A percentile compares a stretch with the other conserved stretches of the same genome.
phyloP scores from a whole-genome alignment of 2,888 invertebrate species.

The Cheilosia pagana region DNA sequence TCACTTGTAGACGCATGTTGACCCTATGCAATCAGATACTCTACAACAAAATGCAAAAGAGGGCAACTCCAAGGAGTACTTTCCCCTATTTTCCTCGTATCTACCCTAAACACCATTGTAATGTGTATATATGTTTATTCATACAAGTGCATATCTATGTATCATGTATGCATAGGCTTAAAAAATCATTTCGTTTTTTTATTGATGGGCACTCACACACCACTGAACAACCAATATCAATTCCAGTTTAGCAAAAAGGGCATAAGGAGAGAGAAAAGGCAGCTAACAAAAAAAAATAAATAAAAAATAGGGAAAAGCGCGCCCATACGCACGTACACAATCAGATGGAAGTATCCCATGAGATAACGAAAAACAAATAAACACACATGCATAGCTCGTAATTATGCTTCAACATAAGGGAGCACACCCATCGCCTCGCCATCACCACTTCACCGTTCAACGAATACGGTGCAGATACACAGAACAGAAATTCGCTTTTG shows the following conservation, averaged over 20 bases:
- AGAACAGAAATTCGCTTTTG: conserved; percentile 42
- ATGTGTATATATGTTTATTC: neutral
- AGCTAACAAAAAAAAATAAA: neutral
- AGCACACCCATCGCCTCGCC: conserved; percentile 11
- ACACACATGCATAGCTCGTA: conserved; percentile 50
- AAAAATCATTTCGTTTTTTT: conserved; percentile 35
- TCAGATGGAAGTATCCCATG: conserved; percentile 53
- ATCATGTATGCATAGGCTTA: conserved; percentile 1
- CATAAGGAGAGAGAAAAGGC: neutral
- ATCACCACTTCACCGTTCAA: conserved; percentile 4
- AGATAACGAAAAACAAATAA: conserved; percentile 56
- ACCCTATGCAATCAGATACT: conserved; percentile 3
- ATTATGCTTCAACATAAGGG: conserved; percentile 37
- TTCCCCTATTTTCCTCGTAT: conserved; percentile 20
- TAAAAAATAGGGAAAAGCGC: conserved; percentile 45
- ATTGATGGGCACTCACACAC: conserved; percentile 25
- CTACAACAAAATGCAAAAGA: neutral
- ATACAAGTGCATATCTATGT: neutral
- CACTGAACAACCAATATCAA: conserved; percentile 39
- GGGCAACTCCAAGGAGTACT: conserved; percentile 9
- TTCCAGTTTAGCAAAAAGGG: conserved; percentile 49
- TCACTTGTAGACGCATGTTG: neutral
- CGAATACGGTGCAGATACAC: conserved; percentile 1
- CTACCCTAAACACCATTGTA: neutral
- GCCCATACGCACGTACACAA: conserved; percentile 56